Evolutionary conservation across 2,888 invertebrate genomes (phyloP).

Genomic region (Siphlonurus alternatus): DNA sequence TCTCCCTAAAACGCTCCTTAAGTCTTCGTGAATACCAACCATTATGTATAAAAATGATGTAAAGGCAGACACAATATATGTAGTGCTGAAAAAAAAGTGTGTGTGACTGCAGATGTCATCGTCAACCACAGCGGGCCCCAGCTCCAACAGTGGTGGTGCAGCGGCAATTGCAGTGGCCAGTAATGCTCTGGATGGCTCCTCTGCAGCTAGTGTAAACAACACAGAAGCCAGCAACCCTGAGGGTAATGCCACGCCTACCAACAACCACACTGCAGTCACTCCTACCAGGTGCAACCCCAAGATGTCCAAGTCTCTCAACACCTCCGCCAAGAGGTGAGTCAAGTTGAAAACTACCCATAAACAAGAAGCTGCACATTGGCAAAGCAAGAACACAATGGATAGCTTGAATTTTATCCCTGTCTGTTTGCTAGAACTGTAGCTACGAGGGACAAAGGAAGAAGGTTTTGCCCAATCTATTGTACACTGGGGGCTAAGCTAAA

Average conservation of each 20-base stretch:
- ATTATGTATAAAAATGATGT: too few relatives aligned
- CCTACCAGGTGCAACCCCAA: conserved; percentile 44
- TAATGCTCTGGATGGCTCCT: background rate
- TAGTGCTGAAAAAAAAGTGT: too few relatives aligned
- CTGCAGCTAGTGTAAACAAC: background rate
- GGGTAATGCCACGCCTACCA: background rate
- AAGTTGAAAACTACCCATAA: background rate
- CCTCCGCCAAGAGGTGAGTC: conserved; percentile 61
- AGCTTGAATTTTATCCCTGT: too few relatives aligned
- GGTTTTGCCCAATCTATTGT: too few relatives aligned
- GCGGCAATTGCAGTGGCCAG: background rate
- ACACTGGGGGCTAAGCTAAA: too few relatives aligned
- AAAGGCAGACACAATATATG: too few relatives aligned
- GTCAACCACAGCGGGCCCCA: background rate
- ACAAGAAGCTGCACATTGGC: too few relatives aligned
- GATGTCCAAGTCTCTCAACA: conserved; percentile 86
- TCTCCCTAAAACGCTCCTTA: too few relatives aligned
- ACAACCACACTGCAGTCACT: conserved; percentile 15
- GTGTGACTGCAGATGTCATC: background rate
- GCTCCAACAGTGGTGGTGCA: background rate
- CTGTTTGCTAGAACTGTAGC: too few relatives aligned
- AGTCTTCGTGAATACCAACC: too few relatives aligned
- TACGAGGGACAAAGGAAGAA: too few relatives aligned
- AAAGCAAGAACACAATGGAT: too few relatives aligned
- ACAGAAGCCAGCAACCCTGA: background rate